Evolutionary conservation across 2,888 invertebrate genomes (phyloP).

Genomic region (Ennomos fuscantarius): DNA sequence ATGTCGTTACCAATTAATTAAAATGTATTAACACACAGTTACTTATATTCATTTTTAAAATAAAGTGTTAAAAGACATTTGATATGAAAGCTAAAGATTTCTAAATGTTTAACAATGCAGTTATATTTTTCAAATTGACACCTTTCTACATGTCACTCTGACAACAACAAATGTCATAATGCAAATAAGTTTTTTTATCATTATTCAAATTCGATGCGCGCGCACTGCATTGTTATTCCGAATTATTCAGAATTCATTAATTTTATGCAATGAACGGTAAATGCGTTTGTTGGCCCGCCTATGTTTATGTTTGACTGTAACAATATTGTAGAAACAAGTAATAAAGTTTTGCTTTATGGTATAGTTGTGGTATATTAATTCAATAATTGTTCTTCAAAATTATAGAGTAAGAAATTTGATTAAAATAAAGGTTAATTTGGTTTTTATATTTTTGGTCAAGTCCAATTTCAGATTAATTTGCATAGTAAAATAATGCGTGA

Average conservation of each 20-base stretch:
- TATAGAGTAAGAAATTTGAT: background rate
- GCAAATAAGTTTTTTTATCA: constrained; percentile 56
- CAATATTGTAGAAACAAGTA: constrained; percentile 30
- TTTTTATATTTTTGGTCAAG: background rate
- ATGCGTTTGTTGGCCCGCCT: constrained; percentile 50
- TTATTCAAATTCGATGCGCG: constrained; percentile 57
- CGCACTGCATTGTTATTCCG: constrained; percentile 59
- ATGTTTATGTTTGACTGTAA: constrained; percentile 44
- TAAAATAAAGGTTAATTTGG: background rate
- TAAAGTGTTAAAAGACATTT: too few relatives aligned
- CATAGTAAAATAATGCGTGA: too few relatives aligned
- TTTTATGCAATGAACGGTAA: constrained; percentile 45
- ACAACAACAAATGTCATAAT: constrained; percentile 59
- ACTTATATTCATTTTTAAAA: too few relatives aligned
- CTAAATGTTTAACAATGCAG: constrained; percentile 10
- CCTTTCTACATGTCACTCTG: constrained; percentile 42
- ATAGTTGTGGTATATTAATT: constrained; percentile 13
- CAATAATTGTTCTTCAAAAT: constrained; percentile 8
- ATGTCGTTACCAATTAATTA: too few relatives aligned
- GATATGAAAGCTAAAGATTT: too few relatives aligned
- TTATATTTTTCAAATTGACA: constrained; percentile 43
- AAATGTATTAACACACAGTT: background rate
- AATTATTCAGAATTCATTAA: constrained; percentile 42
- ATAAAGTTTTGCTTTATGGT: constrained; percentile 22
- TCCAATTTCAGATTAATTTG: too few relatives aligned